phyloP scores from a whole-genome alignment of 2,113 vertebrate species.

The Cyprinodon brontotheroides region DNA sequence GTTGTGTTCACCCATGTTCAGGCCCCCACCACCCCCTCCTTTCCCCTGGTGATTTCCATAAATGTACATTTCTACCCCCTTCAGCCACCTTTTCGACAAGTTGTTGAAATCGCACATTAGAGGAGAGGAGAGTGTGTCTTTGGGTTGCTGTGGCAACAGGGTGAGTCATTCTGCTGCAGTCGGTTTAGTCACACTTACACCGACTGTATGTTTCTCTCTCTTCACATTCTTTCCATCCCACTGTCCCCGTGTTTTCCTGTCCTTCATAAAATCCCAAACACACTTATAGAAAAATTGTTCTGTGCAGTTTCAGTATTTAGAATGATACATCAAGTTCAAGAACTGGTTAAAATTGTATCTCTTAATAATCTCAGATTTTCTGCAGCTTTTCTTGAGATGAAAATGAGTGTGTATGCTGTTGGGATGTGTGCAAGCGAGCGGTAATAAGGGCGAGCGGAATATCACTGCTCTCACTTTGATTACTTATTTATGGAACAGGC shows the following conservation, averaged over 20 bases:
- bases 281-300: neutral
- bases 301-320: neutral
- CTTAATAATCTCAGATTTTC: neutral
- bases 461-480: slow-evolving; percentile 61
- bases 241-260: slow-evolving; percentile 15
- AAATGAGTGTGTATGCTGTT: neutral
- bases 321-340: neutral
- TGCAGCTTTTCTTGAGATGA: neutral
- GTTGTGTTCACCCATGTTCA: neutral
- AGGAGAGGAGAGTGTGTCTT: slow-evolving; percentile 72
- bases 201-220: slow-evolving; percentile 55
- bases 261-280: slow-evolving; percentile 26
- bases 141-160: slow-evolving; percentile 79
- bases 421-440: slow-evolving; percentile 16
- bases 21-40: slow-evolving; percentile 13
- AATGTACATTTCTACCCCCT: slow-evolving; percentile 31
- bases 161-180: slow-evolving; percentile 82
- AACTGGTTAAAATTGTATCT: neutral
- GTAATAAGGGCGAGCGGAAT: slow-evolving; percentile 49
- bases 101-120: slow-evolving; percentile 57
- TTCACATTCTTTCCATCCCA: slow-evolving; percentile 1
- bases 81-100: neutral
- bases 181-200: slow-evolving; percentile 67
- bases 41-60: slow-evolving; percentile 43
- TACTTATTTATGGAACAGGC: slow-evolving; percentile 72